These are phyloP conservation scores for Podarcis lilfordi DNA, from an alignment of 2,797 vertebrate species.

Conservation along the genomic window DNA sequence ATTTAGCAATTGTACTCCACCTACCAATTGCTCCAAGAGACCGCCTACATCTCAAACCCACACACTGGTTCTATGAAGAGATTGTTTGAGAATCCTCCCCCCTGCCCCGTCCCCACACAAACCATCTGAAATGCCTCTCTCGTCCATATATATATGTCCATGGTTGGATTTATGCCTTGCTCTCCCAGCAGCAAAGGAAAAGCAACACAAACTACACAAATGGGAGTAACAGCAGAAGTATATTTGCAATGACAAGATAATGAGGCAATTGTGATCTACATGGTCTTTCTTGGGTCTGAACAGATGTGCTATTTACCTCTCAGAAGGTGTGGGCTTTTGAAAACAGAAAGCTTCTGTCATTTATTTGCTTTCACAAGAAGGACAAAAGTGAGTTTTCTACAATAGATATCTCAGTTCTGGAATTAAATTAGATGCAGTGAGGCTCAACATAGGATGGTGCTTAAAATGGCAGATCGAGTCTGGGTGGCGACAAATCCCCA, in stretches of 20 bases:
- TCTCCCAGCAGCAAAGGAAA: background rate
- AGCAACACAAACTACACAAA: too few species aligned
- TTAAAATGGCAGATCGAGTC: background rate
- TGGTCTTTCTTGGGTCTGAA: background rate
- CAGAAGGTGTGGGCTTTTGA: background rate
- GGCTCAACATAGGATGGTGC: background rate
- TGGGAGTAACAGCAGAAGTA: too few species aligned
- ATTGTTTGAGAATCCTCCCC: background rate
- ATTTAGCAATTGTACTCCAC: too few species aligned
- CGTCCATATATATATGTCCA: background rate
- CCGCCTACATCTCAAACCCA: background rate
- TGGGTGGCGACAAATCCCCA: background rate
- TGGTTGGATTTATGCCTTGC: background rate
- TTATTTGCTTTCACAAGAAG: background rate
- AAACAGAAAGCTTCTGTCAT: background rate
- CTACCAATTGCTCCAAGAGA: too few species aligned
- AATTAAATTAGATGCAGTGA: background rate
- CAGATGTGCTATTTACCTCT: background rate
- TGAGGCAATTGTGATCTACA: too few species aligned
- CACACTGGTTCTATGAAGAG: background rate
- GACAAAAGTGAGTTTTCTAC: background rate
- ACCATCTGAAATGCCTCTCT: background rate
- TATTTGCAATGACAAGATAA: too few species aligned
- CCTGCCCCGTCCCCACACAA: background rate
- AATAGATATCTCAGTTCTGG: background rate